A percentile compares a stretch with the other conserved stretches of the same genome.
phyloP scores from a whole-genome alignment of 2,888 invertebrate species.

The Catocala sponsa region DNA sequence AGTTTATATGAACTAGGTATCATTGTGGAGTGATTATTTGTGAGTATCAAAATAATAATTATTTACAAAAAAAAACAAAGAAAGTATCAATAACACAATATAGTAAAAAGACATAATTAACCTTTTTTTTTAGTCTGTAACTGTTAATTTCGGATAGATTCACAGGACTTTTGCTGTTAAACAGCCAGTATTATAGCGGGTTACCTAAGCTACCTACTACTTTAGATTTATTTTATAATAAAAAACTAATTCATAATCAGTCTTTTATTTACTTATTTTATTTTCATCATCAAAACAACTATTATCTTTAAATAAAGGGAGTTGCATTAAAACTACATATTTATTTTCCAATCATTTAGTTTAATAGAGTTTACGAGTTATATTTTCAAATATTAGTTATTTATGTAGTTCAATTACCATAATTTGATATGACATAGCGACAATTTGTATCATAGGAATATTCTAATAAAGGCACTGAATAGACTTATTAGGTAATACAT shows the following conservation, averaged over 20 bases:
- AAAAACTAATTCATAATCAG: too few species aligned
- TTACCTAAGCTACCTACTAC: too few species aligned
- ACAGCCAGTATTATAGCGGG: too few species aligned
- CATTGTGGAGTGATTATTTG: constrained; percentile 19
- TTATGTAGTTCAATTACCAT: constrained; percentile 14
- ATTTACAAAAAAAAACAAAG: too few species aligned
- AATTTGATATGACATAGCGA: constrained; percentile 14
- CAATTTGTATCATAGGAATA: constrained; percentile 18
- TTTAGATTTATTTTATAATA: too few species aligned
- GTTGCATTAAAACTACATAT: constrained; percentile 21
- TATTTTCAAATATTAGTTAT: constrained; percentile 11
- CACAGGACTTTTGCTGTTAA: too few species aligned
- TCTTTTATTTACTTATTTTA: too few species aligned
- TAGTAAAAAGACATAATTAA: too few species aligned
- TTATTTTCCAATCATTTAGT: constrained; percentile 24
- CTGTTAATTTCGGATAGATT: too few species aligned
- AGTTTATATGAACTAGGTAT: constrained; percentile 20
- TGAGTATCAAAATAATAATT: too few species aligned
- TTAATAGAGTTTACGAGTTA: constrained; percentile 16
- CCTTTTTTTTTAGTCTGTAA: too few species aligned
- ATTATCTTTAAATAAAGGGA: constrained; percentile 18
- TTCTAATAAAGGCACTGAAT: constrained; percentile 16
- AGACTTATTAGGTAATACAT: constrained; percentile 16
- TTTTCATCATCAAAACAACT: constrained; percentile 20
- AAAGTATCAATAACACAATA: too few species aligned